These are phyloP conservation scores for Mustela nigripes DNA, from an alignment of 2,113 vertebrate genomes.

Conservation along the genomic window DNA sequence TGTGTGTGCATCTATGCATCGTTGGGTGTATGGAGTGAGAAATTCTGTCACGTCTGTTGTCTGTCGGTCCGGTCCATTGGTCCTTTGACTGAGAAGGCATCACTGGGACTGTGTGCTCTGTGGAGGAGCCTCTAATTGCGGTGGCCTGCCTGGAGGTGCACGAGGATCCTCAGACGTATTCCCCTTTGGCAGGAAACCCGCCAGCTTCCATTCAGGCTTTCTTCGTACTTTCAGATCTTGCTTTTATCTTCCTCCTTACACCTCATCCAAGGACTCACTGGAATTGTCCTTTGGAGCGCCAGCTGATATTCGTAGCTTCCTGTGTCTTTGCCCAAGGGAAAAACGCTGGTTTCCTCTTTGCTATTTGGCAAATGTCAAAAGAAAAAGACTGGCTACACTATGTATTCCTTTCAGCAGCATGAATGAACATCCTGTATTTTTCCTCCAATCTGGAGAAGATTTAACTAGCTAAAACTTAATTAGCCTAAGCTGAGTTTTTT, in stretches of 20 bases:
- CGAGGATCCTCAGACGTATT: neutral
- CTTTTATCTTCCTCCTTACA: slow-evolving; percentile 59
- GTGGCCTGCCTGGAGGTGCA: neutral
- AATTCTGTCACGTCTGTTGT: neutral
- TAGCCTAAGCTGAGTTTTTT: slow-evolving; percentile 56
- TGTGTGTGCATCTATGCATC: neutral
- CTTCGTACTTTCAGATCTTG: slow-evolving; percentile 49
- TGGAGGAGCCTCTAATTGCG: neutral
- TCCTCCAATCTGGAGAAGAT: slow-evolving; percentile 54
- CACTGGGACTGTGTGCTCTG: neutral
- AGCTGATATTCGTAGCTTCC: slow-evolving; percentile 75
- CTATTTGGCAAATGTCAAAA: slow-evolving; percentile 78
- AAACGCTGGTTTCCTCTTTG: slow-evolving; percentile 75
- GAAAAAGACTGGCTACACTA: slow-evolving; percentile 75
- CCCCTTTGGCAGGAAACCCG: slow-evolving; percentile 62
- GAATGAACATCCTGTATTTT: slow-evolving; percentile 74
- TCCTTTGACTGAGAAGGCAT: neutral
- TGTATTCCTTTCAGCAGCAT: slow-evolving; percentile 69
- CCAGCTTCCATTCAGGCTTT: slow-evolving; percentile 52
- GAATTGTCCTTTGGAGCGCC: slow-evolving; percentile 62
- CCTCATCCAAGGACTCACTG: slow-evolving; percentile 59
- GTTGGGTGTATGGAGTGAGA: neutral
- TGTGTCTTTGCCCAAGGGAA: slow-evolving; percentile 67
- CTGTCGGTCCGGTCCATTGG: neutral
- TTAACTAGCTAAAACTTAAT: slow-evolving; percentile 77